Base-by-base conservation (phyloP, 2,113 vertebrate species). In the Sminthopsis crassicaudata region DNA sequence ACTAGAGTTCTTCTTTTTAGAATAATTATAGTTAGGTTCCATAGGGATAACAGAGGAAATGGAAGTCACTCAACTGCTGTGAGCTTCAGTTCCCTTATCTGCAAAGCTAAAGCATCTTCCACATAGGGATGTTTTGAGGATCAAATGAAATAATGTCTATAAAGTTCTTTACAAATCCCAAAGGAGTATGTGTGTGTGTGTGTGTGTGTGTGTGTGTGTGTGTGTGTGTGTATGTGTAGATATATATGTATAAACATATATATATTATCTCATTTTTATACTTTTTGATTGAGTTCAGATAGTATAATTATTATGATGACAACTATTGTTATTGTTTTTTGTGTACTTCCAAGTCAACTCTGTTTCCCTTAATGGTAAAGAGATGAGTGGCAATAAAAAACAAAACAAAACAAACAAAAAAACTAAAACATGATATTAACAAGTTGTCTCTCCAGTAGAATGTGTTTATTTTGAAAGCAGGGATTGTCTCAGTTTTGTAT, bases 1-100 rank as follows among this genome's bases (percentile, higher is more conserved):
- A 90, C 25, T 88, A 51, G 0, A 90, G 57, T 48, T 90, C 25
- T 76, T 16, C 0, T 8, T 93, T 30, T 0, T 0, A 27, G 91
- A 14, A 92, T 67, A 55, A 94, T 50, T 92, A 96, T 16, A 90
- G 91, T 24, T 50, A 89, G 67, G 90, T 53, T 30, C 60, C 24
- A 94, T 2, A 55, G 1, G 76, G 3, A 48, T 8, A 53, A 92
- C 36, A 4, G 46, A 96, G 57, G 76, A 60, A 19, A 50, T 76
- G 60, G 36, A 19, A 84, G 67, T 42, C n/a, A 84, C 19, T 23
- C 42, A 22, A 8, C 67, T n/a, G 6, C 16, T 76, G 16, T 84
- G 67, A 84, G n/a, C 67, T 42, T 84, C 6, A 42, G 36, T 42
- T 42, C 6, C n/a, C n/a, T 84, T 26, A 84, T 84, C 67, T 84